phyloP scores from a whole-genome alignment of 35 echinoderm and acorn worm genomes.

The Patiria miniata region DNA sequence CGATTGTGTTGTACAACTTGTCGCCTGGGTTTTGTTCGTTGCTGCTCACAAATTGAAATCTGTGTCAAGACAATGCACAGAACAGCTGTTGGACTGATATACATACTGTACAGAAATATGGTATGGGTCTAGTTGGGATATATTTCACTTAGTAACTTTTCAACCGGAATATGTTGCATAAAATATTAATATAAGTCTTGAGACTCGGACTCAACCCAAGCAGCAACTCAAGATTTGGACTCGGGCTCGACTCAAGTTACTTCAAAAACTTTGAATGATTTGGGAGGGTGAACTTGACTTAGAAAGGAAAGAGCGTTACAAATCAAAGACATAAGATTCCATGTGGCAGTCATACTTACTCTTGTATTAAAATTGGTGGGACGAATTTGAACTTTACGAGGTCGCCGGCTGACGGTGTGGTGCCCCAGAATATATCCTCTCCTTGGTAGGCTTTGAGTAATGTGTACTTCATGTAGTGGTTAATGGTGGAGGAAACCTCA shows the following conservation, averaged over 20 bases:
- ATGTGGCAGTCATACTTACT: too few species aligned
- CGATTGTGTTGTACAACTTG: conserved; percentile 87
- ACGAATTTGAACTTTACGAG: conserved; percentile 80
- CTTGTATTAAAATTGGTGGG: conserved; percentile 71
- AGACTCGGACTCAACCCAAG: too few species aligned
- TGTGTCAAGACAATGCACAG: conserved; percentile 19
- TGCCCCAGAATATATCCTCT: conserved; percentile 98
- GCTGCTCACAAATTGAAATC: conserved; percentile 91
- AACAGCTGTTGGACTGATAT: background rate
- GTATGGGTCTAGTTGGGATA: too few species aligned
- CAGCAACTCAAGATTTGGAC: too few species aligned
- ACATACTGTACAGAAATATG: background rate
- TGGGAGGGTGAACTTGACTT: too few species aligned
- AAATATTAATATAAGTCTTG: too few species aligned
- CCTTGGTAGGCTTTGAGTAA: conserved; percentile 90
- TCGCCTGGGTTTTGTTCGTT: conserved; percentile 94
- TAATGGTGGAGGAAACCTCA: conserved; percentile 85
- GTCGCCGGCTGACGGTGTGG: conserved; percentile 76
- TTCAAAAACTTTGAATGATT: too few species aligned
- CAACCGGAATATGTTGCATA: too few species aligned
- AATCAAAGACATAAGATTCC: too few species aligned
- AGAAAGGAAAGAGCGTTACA: too few species aligned
- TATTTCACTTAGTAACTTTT: too few species aligned
- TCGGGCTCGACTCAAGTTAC: too few species aligned
- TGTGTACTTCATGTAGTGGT: conserved; percentile 87